phyloP scores from a whole-genome alignment of 2,888 invertebrate genomes.

The Saturnia japonica region DNA sequence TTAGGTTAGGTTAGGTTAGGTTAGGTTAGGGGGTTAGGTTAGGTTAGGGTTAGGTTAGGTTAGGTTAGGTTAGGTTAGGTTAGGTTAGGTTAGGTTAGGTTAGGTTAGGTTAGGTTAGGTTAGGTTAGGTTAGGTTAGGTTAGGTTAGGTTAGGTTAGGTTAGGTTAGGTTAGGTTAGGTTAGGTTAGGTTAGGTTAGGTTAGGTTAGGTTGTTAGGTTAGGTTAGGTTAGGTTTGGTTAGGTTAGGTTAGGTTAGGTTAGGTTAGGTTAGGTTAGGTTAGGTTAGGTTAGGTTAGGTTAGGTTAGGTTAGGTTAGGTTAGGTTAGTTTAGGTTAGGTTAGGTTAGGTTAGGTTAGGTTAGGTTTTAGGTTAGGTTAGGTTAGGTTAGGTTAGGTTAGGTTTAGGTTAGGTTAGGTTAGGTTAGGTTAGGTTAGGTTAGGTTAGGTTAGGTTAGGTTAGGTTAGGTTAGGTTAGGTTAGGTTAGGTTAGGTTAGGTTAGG shows the following conservation, averaged over 20 bases:
- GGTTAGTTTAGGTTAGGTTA: slow-evolving; percentile 30
- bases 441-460: slow-evolving; percentile 31
- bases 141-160: slow-evolving; percentile 25
- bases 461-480: slow-evolving; percentile 30
- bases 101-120: slow-evolving; percentile 17
- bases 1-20: slow-evolving; percentile 23
- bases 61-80: slow-evolving; percentile 27
- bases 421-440: too few species aligned
- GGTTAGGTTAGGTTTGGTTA: slow-evolving; percentile 10
- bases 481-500: slow-evolving; percentile 14
- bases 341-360: slow-evolving; percentile 25
- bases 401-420: too few species aligned
- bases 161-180: slow-evolving; percentile 29
- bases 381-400: slow-evolving; percentile 32
- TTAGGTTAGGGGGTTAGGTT: slow-evolving; percentile 22
- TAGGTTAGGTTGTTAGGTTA: slow-evolving; percentile 32
- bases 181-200: slow-evolving; percentile 30
- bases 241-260: slow-evolving; percentile 17
- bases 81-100: slow-evolving; percentile 28
- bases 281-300: slow-evolving; percentile 32
- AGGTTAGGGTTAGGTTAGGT: slow-evolving; percentile 25
- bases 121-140: too few species aligned
- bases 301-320: slow-evolving; percentile 31
- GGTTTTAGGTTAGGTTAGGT: slow-evolving; percentile 32
- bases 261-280: slow-evolving; percentile 33